Conservation (phyloP, 64 coral and sea anemone species). For the Dendrophyllia cribrosa region DNA sequence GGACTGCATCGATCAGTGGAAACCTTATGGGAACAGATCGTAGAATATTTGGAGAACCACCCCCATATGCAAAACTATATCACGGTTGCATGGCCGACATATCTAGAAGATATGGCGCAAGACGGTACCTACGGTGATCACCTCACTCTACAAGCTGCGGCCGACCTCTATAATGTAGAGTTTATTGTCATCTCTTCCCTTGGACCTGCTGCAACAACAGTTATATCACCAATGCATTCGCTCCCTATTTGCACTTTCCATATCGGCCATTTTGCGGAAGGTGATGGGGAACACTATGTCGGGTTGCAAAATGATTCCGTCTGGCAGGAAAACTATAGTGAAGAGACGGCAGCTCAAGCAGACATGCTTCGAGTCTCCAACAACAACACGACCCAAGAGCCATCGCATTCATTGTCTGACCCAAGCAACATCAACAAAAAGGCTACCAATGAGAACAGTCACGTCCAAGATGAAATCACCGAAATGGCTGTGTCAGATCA, state of each 20-base stretch:
- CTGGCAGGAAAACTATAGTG: neutral
- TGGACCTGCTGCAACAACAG: conserved; percentile 3
- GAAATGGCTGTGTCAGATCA: neutral
- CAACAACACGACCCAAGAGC: neutral
- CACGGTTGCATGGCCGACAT: conserved; percentile 4
- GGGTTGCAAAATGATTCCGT: neutral
- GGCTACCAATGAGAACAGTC: neutral
- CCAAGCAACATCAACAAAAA: neutral
- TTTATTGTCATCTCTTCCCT: conserved; percentile 41
- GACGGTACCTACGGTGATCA: conserved; percentile 50
- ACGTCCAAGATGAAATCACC: neutral
- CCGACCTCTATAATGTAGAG: conserved; percentile 6
- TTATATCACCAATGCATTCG: neutral
- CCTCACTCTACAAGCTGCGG: conserved; percentile 24
- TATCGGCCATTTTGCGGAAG: conserved; percentile 57
- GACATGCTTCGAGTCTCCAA: neutral
- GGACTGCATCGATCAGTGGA: neutral
- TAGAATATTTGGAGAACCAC: conserved; percentile 3
- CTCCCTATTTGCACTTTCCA: conserved; percentile 14
- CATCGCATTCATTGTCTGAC: neutral
- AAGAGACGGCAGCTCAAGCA: neutral
- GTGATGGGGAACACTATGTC: conserved; percentile 43
- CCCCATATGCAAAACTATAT: conserved; percentile 28
- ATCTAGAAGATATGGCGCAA: conserved; percentile 23
- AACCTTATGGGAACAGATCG: conserved; percentile 10